These are phyloP conservation scores for Neomonachus schauinslandi DNA, from an alignment of 2,113 vertebrate genomes.

Conservation along the genomic window DNA sequence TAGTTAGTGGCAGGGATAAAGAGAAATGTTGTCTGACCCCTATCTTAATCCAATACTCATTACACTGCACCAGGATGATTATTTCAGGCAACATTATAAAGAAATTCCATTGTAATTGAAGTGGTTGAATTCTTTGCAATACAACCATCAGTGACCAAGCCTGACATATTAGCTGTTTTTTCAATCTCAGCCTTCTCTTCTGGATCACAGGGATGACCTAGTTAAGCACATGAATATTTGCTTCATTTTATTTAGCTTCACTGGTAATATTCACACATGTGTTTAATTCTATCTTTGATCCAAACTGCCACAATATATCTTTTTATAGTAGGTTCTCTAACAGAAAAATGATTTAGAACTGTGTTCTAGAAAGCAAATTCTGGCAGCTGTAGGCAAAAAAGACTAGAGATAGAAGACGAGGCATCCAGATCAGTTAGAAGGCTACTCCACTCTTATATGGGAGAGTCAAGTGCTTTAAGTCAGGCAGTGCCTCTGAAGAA, in stretches of 20 bases:
- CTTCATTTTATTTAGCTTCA: neutral
- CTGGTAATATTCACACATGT: neutral
- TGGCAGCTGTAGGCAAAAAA: neutral
- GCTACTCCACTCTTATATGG: neutral
- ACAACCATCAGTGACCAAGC: neutral
- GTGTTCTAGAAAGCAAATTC: neutral
- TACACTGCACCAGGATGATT: neutral
- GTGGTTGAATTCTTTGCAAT: neutral
- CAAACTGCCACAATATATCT: neutral
- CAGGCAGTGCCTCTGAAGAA: neutral
- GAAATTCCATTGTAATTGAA: conserved; percentile 8
- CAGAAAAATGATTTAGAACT: neutral
- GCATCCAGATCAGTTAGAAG: neutral
- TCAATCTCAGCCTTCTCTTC: neutral
- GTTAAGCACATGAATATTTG: neutral
- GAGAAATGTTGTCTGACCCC: neutral
- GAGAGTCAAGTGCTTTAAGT: neutral
- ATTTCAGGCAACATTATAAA: neutral
- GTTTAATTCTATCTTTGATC: conserved; percentile 1
- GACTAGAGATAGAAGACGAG: neutral
- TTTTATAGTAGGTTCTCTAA: neutral
- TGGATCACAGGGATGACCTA: neutral
- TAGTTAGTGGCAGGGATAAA: neutral
- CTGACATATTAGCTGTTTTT: neutral
- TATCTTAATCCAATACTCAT: neutral